Evolutionary conservation across 1,140 invertebrate genomes (phyloP), one percentile per base, ranked within the genome.

Genomic region (Pseudomyrmex pallidus): DNA sequence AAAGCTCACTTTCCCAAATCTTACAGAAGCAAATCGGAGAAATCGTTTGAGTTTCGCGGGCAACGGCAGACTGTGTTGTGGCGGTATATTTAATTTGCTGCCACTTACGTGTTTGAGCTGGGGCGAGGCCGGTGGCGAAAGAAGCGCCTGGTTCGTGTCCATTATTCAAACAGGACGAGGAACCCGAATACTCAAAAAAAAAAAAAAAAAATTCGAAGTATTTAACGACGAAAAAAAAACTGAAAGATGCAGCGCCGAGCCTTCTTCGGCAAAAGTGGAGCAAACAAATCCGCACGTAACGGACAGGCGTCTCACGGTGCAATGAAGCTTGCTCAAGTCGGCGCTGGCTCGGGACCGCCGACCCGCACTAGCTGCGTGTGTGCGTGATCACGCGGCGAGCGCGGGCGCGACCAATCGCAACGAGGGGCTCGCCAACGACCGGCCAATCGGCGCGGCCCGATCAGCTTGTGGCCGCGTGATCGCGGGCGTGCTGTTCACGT

Each of bases 101-200:
- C 22, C 73, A 94, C 95, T 95, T 94, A 96, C 95, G 84, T 94
- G 87, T 77, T 91, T 94, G 20, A 95, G 87, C 74, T 95, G 95
- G 77, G 95, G 95, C 82, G 95, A 95, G 82, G 95, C 95, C 64
- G 95, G 95, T 74, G 95, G 95, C 74, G 95, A 96, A 67, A 95
- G 93, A 77, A 95, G 92, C 70, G 92, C 86, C 70, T 87, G 76
- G 72, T 82, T 89, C 9, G 83, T 59, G 46, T 92, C 90, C 91
- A 92, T 91, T 35, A 54, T 82, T 83, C 68, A 17, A 20, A 10
- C 52, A 35, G 59, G 35, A 63, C n/a, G 25, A 46, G 2, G 25
- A 22, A 13, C 13, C 57, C 50, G 12, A 35, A 35, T 50, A 56
- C 64, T 68, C 72, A 68, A 67, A 52, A 68, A 52, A 44, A 67